Evolutionary conservation across 2,888 invertebrate species (phyloP).

Genomic region (Eupelmus urozonus): DNA sequence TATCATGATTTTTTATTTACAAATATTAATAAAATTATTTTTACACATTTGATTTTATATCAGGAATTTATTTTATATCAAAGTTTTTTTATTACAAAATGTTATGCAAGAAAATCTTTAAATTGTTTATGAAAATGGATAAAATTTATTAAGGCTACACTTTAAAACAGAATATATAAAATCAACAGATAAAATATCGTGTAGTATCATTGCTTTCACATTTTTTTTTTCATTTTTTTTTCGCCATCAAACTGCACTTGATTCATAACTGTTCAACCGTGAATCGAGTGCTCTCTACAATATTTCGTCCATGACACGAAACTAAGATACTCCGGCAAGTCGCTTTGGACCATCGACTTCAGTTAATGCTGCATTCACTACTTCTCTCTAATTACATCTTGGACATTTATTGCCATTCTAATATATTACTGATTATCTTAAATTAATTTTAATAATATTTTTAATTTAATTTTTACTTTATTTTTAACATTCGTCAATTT

Average conservation of each 20-base stretch:
- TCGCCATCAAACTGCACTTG: neutral
- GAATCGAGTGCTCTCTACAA: slow-evolving; percentile 24
- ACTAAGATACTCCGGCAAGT: slow-evolving; percentile 35
- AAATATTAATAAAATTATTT: neutral
- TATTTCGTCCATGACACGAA: neutral
- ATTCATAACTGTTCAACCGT: slow-evolving; percentile 4
- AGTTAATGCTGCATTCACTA: neutral
- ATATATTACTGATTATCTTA: no score
- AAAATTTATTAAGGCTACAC: slow-evolving; percentile 23
- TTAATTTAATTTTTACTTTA: no score
- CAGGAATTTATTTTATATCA: no score
- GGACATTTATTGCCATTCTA: no score
- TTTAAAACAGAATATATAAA: slow-evolving; percentile 33
- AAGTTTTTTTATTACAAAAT: neutral
- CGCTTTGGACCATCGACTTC: slow-evolving; percentile 18
- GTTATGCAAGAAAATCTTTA: neutral
- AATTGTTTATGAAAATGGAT: slow-evolving; percentile 28
- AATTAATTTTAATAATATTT: no score
- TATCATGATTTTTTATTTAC: neutral
- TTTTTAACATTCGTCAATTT: no score
- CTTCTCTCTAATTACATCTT: neutral
- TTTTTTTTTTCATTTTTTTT: slow-evolving; percentile 6
- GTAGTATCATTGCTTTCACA: slow-evolving; percentile 21
- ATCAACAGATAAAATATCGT: slow-evolving; percentile 38
- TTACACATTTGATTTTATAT: neutral